Evolutionary conservation across 2,797 vertebrate species (phyloP).

Genomic region (Gastrophryne carolinensis): DNA sequence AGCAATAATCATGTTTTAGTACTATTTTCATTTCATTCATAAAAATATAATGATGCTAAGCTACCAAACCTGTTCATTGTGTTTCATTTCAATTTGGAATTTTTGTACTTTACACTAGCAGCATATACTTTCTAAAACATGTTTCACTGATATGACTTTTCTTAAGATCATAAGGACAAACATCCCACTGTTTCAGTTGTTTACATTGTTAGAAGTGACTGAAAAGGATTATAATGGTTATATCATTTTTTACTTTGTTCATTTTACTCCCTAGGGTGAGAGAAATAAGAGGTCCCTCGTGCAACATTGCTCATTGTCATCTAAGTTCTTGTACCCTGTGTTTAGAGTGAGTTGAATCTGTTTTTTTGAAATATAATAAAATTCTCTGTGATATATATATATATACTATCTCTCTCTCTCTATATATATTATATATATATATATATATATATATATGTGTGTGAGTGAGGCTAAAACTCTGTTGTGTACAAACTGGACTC

Average conservation of each 20-base stretch:
- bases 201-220: constrained; percentile 17
- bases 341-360: too few species aligned
- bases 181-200: constrained; percentile 24
- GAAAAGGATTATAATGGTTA: constrained; percentile 36
- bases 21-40: too few species aligned
- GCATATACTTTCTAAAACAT: not conserved
- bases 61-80: too few species aligned
- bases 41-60: too few species aligned
- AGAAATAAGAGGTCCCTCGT: constrained; percentile 31
- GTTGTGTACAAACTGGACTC: too few species aligned
- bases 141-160: constrained; percentile 4
- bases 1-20: too few species aligned
- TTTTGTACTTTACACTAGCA: too few species aligned
- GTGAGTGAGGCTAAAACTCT: too few species aligned
- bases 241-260: constrained; percentile 41
- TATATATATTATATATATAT: not conserved
- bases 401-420: not conserved
- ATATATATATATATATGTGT: not conserved
- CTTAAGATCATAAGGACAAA: constrained; percentile 42
- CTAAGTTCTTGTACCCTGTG: constrained; percentile 13
- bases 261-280: constrained; percentile 43
- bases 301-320: constrained; percentile 25
- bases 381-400: constrained; percentile 23
- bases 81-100: too few species aligned
- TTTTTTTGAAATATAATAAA: constrained; percentile 16